These are phyloP conservation scores for Riptortus pedestris DNA, from an alignment of 1,140 invertebrate species.

Conservation along the genomic window DNA sequence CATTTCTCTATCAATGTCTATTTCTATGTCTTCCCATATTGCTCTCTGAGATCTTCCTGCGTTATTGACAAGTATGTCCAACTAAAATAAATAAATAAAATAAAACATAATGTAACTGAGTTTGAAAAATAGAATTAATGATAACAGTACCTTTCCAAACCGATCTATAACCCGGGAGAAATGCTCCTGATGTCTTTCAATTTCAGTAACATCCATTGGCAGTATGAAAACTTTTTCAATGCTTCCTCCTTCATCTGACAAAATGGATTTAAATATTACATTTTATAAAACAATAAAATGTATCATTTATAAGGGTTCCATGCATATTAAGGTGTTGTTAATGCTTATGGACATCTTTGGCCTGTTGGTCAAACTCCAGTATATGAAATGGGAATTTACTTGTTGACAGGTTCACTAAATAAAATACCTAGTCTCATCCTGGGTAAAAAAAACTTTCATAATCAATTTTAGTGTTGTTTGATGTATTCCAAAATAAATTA, in stretches of 20 bases:
- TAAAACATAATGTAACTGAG: neutral
- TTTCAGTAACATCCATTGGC: slow-evolving; percentile 57
- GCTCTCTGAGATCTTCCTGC: slow-evolving; percentile 72
- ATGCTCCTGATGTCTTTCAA: slow-evolving; percentile 48
- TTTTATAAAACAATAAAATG: too few species aligned
- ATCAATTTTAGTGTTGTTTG: too few species aligned
- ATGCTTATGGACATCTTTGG: too few species aligned
- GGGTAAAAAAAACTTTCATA: too few species aligned
- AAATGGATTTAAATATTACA: neutral
- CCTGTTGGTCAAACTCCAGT: too few species aligned
- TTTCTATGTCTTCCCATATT: slow-evolving; percentile 59
- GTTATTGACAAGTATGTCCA: slow-evolving; percentile 73
- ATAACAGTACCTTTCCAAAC: slow-evolving; percentile 51
- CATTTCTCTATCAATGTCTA: slow-evolving; percentile 63
- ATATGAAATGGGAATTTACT: too few species aligned
- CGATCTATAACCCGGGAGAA: slow-evolving; percentile 56
- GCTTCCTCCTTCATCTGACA: slow-evolving; percentile 37
- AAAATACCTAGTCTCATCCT: too few species aligned
- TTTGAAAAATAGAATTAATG: neutral
- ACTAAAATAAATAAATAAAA: slow-evolving; percentile 37
- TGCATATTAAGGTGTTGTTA: too few species aligned
- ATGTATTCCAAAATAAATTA: too few species aligned
- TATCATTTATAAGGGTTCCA: too few species aligned
- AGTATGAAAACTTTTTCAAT: slow-evolving; percentile 56
- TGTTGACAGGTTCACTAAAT: too few species aligned